These are phyloP conservation scores for Meandrina meandrites DNA, from an alignment of 92 coral and sea anemone genomes.

Conservation along the genomic window DNA sequence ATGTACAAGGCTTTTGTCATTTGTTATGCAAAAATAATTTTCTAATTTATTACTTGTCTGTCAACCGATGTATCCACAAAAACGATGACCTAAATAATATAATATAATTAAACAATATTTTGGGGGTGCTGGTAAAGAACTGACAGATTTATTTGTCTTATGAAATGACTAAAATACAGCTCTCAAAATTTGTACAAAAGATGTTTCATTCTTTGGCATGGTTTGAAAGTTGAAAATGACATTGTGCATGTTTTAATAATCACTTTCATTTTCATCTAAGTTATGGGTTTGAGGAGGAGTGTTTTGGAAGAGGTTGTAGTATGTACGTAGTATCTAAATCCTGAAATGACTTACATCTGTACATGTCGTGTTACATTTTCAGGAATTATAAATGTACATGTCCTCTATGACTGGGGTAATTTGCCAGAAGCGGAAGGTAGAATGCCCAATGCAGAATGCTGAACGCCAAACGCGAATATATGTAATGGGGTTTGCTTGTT, in stretches of 20 bases:
- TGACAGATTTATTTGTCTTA: not conserved
- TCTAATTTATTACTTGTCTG: not conserved
- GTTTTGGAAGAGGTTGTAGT: not conserved
- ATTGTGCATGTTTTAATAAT: not conserved
- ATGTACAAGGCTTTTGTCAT: not conserved
- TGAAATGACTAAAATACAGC: not conserved
- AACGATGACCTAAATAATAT: not conserved
- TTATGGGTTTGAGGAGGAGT: not conserved
- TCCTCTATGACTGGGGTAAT: no score
- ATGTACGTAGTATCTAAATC: no score
- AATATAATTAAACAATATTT: not conserved
- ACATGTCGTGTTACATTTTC: no score
- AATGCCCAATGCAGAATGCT: no score
- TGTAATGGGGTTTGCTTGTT: no score
- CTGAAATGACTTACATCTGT: no score
- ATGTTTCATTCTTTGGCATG: not conserved
- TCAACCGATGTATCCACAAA: not conserved
- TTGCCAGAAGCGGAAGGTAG: no score
- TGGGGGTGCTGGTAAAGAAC: not conserved
- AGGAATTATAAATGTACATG: no score
- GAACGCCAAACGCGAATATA: no score
- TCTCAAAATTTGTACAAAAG: not conserved
- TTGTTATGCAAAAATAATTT: constrained; percentile 35
- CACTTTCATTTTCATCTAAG: not conserved
- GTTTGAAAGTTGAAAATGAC: not conserved